These are phyloP conservation scores for Lymantria dispar DNA, from an alignment of 2,888 invertebrate genomes.

Conservation along the genomic window DNA sequence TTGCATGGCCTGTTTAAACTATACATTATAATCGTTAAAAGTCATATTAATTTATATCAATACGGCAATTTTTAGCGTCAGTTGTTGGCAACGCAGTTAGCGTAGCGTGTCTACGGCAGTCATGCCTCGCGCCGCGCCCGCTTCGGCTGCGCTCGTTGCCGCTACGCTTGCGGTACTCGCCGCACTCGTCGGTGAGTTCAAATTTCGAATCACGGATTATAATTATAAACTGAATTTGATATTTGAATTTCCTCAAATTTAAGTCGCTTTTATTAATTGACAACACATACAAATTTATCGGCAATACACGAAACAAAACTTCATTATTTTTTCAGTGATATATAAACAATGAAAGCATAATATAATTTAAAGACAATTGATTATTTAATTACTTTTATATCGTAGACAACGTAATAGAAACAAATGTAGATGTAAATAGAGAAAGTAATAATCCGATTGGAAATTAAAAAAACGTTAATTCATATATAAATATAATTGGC, in stretches of 20 bases:
- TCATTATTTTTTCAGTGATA: too few relatives aligned
- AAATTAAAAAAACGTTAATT: too few relatives aligned
- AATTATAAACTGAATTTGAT: slow-evolving; percentile 1
- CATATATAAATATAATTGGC: too few relatives aligned
- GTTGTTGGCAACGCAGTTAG: slow-evolving; percentile 21
- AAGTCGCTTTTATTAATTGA: background rate
- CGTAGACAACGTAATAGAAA: too few relatives aligned
- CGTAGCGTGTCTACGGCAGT: slow-evolving; percentile 42
- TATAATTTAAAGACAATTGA: too few relatives aligned
- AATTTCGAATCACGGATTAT: slow-evolving; percentile 18
- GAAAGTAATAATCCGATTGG: too few relatives aligned
- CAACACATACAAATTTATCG: background rate
- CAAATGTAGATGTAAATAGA: too few relatives aligned
- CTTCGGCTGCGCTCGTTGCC: slow-evolving; percentile 41
- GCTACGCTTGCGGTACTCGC: slow-evolving; percentile 55
- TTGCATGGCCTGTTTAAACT: too few relatives aligned
- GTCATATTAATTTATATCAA: slow-evolving; percentile 5
- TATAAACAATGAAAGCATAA: too few relatives aligned
- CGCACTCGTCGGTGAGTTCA: slow-evolving; percentile 68
- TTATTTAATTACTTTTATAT: too few relatives aligned
- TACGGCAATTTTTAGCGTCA: slow-evolving; percentile 10
- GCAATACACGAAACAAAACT: too few relatives aligned
- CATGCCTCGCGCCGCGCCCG: slow-evolving; percentile 60
- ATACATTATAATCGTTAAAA: background rate
- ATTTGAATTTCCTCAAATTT: slow-evolving; percentile 6